A percentile compares a stretch with the other conserved stretches of the same genome.
Evolutionary conservation across 2,113 vertebrate species (phyloP).

Genomic region (Melanocharis versteri): DNA sequence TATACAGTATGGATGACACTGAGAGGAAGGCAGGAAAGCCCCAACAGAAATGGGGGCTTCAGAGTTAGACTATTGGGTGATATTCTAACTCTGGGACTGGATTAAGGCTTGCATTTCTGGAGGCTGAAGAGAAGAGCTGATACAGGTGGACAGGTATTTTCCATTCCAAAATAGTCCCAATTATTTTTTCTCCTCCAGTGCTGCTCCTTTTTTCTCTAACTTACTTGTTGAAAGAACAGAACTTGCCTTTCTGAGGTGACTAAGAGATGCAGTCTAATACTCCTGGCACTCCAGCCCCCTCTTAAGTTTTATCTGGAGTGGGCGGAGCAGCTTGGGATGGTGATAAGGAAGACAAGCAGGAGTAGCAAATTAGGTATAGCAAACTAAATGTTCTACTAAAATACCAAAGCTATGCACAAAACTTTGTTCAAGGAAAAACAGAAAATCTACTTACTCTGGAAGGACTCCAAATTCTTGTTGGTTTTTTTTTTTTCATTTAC

Average conservation of each 20-base stretch:
- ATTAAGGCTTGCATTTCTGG: not conserved
- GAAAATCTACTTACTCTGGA: not conserved
- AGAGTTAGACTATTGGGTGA: not conserved
- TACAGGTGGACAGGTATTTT: not conserved
- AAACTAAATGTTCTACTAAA: not conserved
- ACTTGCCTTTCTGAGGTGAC: not conserved
- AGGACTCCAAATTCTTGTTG: not conserved
- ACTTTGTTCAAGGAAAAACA: not conserved
- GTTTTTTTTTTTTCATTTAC: not conserved
- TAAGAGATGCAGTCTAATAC: not conserved
- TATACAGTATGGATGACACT: not conserved
- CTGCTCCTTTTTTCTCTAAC: not conserved
- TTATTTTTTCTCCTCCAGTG: not conserved
- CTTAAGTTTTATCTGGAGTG: not conserved
- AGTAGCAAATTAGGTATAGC: not conserved
- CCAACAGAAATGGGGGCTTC: not conserved
- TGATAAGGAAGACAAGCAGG: not conserved
- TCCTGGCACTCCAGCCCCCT: not conserved
- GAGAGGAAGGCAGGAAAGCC: not conserved
- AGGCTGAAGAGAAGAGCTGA: not conserved
- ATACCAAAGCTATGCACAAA: not conserved
- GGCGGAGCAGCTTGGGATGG: not conserved
- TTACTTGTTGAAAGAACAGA: not conserved
- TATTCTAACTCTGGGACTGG: not conserved
- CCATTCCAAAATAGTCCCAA: not conserved